Evolutionary conservation across 2,113 vertebrate genomes (phyloP), one percentile per base, ranked within the genome.

Genomic region (Sapayoa aenigma): DNA sequence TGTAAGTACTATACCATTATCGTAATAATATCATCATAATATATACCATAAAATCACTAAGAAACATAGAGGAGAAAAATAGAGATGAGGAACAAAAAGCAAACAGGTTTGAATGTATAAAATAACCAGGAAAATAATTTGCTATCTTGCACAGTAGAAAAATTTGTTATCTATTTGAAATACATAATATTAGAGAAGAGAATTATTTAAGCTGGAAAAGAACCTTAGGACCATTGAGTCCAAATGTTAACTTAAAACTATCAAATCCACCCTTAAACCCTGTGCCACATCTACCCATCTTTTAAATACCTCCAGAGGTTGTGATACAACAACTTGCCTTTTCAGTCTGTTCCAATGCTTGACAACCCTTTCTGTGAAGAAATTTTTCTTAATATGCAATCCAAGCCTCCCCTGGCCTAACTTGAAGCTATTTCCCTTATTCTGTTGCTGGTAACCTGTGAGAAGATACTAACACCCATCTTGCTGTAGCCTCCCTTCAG

Each of bases 1-100:
- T 65, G 24, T 56, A 60, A 82, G 30, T 62, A 65, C 37, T 9
- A 49, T 69, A 89, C 66, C 21, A 95, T 93, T 96, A 93, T 75
- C 69, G 82, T 91, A 91, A 91, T 72, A 92, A 92, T 72, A 22
- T n/a, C 62, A 89, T 81, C 42, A 84, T 85, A 87, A 73, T 79
- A 56, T 79, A 82, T 87, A 85, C 30, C 13, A 30, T 20, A 87
- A 46, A 89, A 78, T 60, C 20, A 46, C 62, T 66, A 85, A 91
- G 52, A 80, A 60, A 42, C 6, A 55, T 14, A 91, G 23, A 58
- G 24, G 44, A 92, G 28, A 75, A 89, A 78, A 84, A 42, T 42
- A 56, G 11, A 42, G 31, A 72, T 37, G 1, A 77, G 4, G 5
- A 85, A 73, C 2, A 60, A 55, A 81, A 81, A 18, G 23, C 10